phyloP scores from a whole-genome alignment of 35 echinoderm and acorn worm species.

The Holothuria glaberrima region DNA sequence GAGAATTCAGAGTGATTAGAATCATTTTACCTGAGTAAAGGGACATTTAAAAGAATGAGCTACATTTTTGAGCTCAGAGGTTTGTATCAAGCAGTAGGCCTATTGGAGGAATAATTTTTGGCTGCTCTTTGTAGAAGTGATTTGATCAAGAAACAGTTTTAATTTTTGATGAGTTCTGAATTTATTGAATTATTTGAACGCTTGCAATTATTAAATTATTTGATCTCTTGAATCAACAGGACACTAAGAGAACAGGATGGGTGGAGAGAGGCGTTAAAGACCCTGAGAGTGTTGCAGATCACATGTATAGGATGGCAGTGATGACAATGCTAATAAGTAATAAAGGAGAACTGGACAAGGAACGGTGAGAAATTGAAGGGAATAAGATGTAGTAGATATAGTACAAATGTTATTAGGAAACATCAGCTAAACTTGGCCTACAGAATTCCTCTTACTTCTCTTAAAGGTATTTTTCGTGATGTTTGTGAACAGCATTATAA shows the following conservation, averaged over 20 bases:
- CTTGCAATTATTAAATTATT: neutral
- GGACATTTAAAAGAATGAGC: too few relatives aligned
- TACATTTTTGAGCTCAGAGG: too few relatives aligned
- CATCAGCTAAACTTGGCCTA: too few relatives aligned
- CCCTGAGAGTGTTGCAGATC: slow-evolving; percentile 93
- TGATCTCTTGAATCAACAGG: slow-evolving; percentile 1
- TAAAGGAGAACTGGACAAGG: slow-evolving; percentile 63
- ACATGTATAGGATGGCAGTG: slow-evolving; percentile 96
- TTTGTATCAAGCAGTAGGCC: too few relatives aligned
- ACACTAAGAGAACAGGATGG: slow-evolving; percentile 84
- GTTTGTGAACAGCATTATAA: too few relatives aligned
- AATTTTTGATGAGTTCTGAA: neutral
- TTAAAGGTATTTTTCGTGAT: neutral
- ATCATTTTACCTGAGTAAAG: too few relatives aligned
- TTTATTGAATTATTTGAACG: neutral
- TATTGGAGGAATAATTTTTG: too few relatives aligned
- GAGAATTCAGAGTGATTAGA: too few relatives aligned
- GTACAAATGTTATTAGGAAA: too few relatives aligned
- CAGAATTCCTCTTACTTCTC: too few relatives aligned
- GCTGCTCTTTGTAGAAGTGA: neutral
- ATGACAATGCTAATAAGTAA: slow-evolving; percentile 84
- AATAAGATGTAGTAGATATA: neutral
- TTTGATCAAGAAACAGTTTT: too few relatives aligned
- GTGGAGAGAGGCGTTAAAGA: slow-evolving; percentile 45
- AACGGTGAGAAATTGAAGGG: slow-evolving; percentile 60